Conservation (phyloP, 2,113 vertebrate genomes). For the Mohoua ochrocephala region DNA sequence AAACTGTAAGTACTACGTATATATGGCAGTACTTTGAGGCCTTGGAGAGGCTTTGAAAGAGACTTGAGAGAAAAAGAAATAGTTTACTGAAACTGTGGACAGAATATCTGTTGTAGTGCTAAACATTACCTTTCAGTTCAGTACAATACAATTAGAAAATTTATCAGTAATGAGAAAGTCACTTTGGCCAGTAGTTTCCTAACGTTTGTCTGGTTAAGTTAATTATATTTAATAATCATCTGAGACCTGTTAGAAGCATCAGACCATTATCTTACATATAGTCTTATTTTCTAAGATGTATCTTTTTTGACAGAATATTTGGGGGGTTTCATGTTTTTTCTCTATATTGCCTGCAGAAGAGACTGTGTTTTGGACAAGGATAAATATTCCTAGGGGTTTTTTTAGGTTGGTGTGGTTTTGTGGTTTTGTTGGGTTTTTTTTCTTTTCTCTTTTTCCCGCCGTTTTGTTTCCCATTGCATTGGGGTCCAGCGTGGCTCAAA, state of each 20-base stretch:
- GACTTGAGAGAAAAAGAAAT: not conserved
- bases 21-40: not conserved
- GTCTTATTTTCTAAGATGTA: not conserved
- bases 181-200: not conserved
- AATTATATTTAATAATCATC: not conserved
- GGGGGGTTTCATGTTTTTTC: not conserved
- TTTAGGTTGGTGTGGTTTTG: not conserved
- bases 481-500: not conserved
- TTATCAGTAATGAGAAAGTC: not conserved
- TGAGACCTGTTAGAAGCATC: not conserved
- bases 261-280: not conserved
- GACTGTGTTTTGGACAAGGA: not conserved
- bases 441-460: accelerated
- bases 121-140: not conserved
- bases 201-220: not conserved
- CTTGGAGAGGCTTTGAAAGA: not conserved
- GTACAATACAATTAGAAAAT: not conserved
- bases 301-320: not conserved
- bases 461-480: not conserved
- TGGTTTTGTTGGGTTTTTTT: not conserved
- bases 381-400: not conserved
- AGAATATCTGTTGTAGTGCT: not conserved
- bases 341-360: not conserved
- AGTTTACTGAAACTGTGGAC: not conserved
- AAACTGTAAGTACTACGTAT: not conserved